phyloP scores from a whole-genome alignment of 1,140 invertebrate genomes.

The Halictus rubicundus region DNA sequence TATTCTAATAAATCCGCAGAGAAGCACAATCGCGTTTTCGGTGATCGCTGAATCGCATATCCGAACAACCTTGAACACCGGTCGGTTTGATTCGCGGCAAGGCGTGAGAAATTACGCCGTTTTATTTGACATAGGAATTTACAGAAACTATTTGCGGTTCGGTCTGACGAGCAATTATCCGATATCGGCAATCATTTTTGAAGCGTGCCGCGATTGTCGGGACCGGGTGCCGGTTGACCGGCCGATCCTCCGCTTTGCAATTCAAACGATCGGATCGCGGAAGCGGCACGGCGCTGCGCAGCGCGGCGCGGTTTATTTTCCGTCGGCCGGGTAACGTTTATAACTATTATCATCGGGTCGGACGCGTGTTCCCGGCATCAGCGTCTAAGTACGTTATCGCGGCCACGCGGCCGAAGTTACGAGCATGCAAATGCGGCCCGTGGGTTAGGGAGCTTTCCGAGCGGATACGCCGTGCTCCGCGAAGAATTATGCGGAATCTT shows the following conservation, averaged over 20 bases:
- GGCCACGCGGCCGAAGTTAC: constrained; percentile 27
- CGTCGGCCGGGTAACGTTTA: not conserved
- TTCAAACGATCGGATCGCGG: constrained; percentile 7
- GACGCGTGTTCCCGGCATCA: constrained; percentile 27
- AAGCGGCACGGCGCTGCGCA: not conserved
- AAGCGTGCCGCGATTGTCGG: not conserved
- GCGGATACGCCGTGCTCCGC: constrained; percentile 23
- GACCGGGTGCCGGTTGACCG: too few species aligned
- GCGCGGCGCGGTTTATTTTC: not conserved
- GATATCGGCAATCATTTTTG: not conserved
- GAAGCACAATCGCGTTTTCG: too few species aligned
- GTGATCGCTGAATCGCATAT: too few species aligned
- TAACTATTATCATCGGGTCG: constrained; percentile 28
- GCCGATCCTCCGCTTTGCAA: not conserved
- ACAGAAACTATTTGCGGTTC: not conserved
- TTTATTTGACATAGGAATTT: not conserved
- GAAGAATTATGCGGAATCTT: constrained; percentile 46
- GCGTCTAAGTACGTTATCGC: constrained; percentile 43
- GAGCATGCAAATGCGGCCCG: constrained; percentile 49
- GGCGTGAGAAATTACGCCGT: not conserved
- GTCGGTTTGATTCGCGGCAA: not conserved
- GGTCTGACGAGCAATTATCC: not conserved
- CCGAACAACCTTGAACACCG: too few species aligned
- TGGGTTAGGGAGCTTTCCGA: not conserved
- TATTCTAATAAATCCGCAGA: too few species aligned